Conservation (phyloP, 2,113 vertebrate genomes). For the Ochotona princeps region DNA sequence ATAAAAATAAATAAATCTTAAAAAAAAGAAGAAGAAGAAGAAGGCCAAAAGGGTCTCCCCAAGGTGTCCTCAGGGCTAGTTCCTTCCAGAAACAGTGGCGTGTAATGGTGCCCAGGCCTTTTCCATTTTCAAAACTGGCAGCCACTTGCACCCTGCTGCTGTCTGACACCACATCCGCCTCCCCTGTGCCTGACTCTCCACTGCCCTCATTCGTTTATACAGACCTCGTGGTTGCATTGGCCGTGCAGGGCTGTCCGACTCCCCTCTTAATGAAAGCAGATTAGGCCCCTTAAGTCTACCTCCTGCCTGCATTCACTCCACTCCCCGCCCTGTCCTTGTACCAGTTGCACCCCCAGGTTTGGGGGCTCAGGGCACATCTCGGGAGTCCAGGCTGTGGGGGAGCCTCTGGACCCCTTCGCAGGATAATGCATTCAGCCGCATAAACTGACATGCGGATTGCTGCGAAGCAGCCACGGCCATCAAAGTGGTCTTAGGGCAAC, state of each 20-base stretch:
- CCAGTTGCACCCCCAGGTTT: background rate
- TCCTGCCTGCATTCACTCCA: background rate
- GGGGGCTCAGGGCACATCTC: background rate
- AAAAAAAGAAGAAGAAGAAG: no score
- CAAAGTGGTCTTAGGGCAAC: background rate
- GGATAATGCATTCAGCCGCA: background rate
- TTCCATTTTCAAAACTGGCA: background rate
- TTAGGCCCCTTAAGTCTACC: no score
- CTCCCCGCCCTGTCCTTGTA: no score
- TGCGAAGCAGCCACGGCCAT: no score
- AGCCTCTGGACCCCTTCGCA: background rate
- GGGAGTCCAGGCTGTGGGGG: background rate
- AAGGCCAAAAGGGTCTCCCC: no score
- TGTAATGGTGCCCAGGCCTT: no score
- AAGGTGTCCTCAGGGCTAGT: no score
- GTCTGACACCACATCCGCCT: no score
- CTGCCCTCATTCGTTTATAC: background rate
- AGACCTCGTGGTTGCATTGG: background rate
- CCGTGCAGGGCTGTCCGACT: background rate
- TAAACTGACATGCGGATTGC: background rate
- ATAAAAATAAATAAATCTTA: no score
- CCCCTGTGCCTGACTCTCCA: background rate
- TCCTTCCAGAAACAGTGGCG: background rate
- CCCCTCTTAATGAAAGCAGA: background rate
- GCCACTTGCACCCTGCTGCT: background rate